Evolutionary conservation across 2,797 vertebrate species (phyloP).

Genomic region (Lepus townsendii): DNA sequence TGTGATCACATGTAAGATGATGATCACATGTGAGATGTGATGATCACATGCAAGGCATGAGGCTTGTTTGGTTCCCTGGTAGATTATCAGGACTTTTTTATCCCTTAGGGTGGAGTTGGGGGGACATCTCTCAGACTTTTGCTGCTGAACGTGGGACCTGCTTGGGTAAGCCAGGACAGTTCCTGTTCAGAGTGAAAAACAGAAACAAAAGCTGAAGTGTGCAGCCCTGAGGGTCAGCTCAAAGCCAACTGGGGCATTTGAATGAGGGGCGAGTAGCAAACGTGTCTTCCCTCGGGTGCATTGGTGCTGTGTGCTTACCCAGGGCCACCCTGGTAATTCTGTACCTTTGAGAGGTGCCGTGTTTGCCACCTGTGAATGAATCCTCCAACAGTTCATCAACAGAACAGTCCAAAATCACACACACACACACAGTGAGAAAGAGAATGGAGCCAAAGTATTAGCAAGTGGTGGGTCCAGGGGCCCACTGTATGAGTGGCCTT

Average conservation of each 20-base stretch:
- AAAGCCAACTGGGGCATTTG: neutral
- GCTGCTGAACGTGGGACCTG: neutral
- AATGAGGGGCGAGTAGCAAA: neutral
- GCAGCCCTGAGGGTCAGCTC: neutral
- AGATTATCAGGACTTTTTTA: no score
- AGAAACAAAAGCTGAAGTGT: neutral
- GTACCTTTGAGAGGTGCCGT: neutral
- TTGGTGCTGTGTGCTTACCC: fast-evolving
- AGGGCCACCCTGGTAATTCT: neutral
- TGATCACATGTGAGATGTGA: neutral
- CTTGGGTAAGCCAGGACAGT: neutral
- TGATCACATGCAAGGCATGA: neutral
- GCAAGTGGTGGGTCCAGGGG: neutral
- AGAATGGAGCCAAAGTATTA: neutral
- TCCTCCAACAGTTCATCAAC: neutral
- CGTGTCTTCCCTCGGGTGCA: neutral
- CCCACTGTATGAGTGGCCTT: fast-evolving
- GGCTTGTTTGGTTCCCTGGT: neutral
- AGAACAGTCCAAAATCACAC: neutral
- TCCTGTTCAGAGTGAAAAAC: neutral
- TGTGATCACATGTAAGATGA: no score
- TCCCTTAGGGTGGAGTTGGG: neutral
- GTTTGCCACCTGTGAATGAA: neutral
- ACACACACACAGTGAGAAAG: neutral
- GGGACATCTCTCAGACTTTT: neutral